Evolutionary conservation across 2,113 vertebrate genomes (phyloP).

Genomic region (Pantherophis guttatus): DNA sequence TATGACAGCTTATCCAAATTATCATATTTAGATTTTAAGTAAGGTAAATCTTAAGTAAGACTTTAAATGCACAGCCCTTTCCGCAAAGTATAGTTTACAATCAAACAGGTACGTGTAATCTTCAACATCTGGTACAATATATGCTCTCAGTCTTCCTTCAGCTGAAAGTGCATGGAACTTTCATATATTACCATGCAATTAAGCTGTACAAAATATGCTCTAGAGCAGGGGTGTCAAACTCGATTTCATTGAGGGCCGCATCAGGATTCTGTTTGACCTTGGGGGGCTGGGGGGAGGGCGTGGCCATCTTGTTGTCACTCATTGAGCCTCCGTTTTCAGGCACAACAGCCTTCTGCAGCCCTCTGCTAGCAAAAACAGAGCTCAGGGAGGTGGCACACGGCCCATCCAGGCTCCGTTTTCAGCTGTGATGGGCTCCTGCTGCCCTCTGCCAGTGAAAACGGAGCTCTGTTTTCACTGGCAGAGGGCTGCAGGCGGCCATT

Average conservation of each 20-base stretch:
- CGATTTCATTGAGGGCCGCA: too few relatives aligned
- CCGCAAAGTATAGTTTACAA: not conserved
- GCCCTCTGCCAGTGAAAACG: too few relatives aligned
- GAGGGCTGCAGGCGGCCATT: too few relatives aligned
- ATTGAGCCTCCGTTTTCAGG: too few relatives aligned
- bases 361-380: too few relatives aligned
- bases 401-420: too few relatives aligned
- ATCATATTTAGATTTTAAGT: not conserved
- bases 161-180: not conserved
- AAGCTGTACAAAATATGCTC: not conserved
- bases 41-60: not conserved
- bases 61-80: not conserved
- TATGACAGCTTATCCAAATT: not conserved
- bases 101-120: not conserved
- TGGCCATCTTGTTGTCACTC: too few relatives aligned
- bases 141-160: not conserved
- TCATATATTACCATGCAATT: not conserved
- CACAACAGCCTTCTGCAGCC: too few relatives aligned
- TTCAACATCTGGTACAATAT: not conserved
- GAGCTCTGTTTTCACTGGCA: too few relatives aligned
- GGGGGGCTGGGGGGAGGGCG: too few relatives aligned
- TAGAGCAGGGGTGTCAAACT: not conserved
- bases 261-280: too few relatives aligned
- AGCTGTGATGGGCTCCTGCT: too few relatives aligned
- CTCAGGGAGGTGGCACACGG: fast-evolving